Evolutionary conservation across 2,113 vertebrate genomes (phyloP).

Genomic region (Antidorcas marsupialis): DNA sequence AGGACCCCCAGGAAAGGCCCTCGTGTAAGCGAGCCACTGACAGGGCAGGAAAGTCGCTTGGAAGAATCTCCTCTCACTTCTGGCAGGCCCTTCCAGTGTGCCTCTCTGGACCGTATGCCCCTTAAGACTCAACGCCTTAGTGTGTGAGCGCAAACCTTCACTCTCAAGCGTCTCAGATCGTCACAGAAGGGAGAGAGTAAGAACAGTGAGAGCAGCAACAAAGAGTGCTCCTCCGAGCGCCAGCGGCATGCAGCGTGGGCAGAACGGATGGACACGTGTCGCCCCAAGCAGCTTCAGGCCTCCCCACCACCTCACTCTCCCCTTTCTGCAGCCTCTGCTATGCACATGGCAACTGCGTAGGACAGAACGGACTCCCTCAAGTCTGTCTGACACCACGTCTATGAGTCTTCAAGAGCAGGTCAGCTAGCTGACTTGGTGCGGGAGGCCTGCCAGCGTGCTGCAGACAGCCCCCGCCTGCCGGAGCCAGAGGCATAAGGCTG

Average conservation of each 20-base stretch:
- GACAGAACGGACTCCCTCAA: background rate
- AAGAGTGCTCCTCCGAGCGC: too few relatives aligned
- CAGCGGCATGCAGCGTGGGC: background rate
- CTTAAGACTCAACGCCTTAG: background rate
- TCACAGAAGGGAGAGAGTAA: background rate
- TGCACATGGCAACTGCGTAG: fast-evolving
- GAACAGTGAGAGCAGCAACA: background rate
- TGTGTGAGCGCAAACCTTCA: background rate
- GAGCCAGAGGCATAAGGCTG: background rate
- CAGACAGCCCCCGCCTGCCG: background rate
- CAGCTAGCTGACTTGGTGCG: background rate
- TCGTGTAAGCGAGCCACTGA: background rate
- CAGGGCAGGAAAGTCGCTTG: background rate
- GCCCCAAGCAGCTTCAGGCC: background rate
- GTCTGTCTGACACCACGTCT: background rate
- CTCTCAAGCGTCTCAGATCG: background rate
- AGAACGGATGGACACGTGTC: background rate
- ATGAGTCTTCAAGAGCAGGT: background rate
- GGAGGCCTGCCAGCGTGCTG: background rate
- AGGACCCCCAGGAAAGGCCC: background rate
- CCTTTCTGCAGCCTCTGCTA: background rate
- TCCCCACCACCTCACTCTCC: background rate
- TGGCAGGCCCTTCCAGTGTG: background rate
- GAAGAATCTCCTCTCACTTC: background rate
- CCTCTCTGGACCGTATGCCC: background rate